A percentile compares a stretch with the other conserved stretches of the same genome.
phyloP scores from a whole-genome alignment of 2,888 invertebrate genomes.

The Eremobia ochroleuca region DNA sequence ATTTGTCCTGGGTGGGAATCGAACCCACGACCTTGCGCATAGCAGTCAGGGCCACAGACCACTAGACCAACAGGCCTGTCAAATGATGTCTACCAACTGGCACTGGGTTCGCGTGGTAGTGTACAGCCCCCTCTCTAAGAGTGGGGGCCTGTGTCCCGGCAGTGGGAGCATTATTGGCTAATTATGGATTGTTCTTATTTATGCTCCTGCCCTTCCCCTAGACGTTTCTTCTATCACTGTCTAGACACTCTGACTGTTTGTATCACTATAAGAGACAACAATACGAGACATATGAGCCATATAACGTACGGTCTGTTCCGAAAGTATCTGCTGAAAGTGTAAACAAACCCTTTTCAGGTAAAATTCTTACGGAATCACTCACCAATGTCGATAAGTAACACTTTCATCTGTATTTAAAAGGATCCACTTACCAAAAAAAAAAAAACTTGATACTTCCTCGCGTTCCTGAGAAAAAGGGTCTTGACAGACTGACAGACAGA shows the following conservation, averaged over 20 bases:
- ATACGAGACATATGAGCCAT: neutral
- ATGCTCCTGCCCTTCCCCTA: no score
- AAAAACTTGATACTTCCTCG: neutral
- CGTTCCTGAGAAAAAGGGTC: neutral
- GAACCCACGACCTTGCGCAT: no score
- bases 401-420: neutral
- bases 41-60: no score
- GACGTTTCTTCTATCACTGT: neutral
- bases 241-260: no score
- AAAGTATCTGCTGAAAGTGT: neutral
- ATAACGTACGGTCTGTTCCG: neutral
- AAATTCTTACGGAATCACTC: neutral
- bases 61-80: no score
- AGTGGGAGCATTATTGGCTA: no score
- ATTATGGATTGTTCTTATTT: no score
- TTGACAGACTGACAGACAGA: neutral
- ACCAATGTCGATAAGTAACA: neutral
- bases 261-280: neutral
- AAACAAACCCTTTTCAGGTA: neutral
- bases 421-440: neutral
- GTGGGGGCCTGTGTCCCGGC: no score
- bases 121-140: no score
- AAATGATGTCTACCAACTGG: neutral
- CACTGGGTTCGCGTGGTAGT: neutral
- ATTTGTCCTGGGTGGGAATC: no score